phyloP scores from a whole-genome alignment of 2,888 invertebrate genomes.

The Aphodius granarius region DNA sequence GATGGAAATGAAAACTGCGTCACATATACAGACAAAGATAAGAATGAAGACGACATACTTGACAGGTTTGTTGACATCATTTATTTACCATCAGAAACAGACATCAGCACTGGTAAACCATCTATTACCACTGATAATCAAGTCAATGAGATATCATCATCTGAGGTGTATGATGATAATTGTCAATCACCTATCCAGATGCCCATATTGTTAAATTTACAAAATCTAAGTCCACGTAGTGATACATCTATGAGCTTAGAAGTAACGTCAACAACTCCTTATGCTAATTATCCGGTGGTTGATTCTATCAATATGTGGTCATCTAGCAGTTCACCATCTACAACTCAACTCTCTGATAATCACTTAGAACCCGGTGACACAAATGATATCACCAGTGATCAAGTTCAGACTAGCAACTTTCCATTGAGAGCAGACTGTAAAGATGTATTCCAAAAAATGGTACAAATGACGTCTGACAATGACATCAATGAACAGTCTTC shows the following conservation, averaged over 20 bases:
- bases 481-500: background rate
- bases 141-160: constrained; percentile 16
- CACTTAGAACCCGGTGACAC: background rate
- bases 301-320: background rate
- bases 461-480: background rate
- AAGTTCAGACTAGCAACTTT: background rate
- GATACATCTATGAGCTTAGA: constrained; percentile 1
- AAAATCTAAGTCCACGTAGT: background rate
- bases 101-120: background rate
- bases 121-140: constrained; percentile 7
- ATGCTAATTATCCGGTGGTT: constrained; percentile 1
- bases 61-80: background rate
- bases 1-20: no score
- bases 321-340: background rate
- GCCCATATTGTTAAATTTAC: background rate
- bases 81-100: background rate
- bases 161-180: constrained; percentile 5
- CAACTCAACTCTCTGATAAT: background rate
- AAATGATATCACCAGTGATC: constrained; percentile 1
- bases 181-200: background rate
- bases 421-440: background rate
- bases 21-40: background rate
- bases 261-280: constrained; percentile 8
- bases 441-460: background rate
- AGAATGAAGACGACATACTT: background rate